phyloP scores from a whole-genome alignment of 2,113 vertebrate species.

The Trochalopteron elliotii region DNA sequence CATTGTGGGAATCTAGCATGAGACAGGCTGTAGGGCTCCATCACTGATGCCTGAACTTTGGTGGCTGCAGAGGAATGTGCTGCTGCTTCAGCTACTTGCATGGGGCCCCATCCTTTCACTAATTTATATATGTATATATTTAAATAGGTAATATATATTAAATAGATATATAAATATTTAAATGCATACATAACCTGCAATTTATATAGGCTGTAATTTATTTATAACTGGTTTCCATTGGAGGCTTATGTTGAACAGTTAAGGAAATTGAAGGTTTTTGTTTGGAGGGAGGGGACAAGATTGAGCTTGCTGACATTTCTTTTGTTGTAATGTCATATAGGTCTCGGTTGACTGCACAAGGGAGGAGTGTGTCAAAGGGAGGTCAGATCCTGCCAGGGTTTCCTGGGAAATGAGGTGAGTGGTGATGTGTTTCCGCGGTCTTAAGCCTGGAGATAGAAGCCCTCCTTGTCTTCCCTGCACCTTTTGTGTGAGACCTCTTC shows the following conservation, averaged over 20 bases:
- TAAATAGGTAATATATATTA: background rate
- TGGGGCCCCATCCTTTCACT: background rate
- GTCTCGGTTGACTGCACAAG: background rate
- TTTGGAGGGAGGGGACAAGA: background rate
- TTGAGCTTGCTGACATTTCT: conserved; percentile 10
- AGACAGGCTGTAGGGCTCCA: background rate
- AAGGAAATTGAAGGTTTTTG: background rate
- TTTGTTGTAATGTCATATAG: background rate
- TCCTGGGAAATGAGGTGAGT: conserved; percentile 39
- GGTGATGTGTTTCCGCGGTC: background rate
- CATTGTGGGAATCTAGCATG: background rate
- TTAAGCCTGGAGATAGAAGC: background rate
- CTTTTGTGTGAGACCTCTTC: background rate
- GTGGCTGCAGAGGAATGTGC: background rate
- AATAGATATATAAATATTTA: background rate
- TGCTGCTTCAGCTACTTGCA: rapidly evolving
- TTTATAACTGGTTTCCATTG: background rate
- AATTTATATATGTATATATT: background rate
- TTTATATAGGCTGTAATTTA: background rate
- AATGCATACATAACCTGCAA: background rate
- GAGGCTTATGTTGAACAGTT: background rate
- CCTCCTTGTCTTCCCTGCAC: background rate
- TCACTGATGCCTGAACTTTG: background rate
- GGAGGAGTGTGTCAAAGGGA: background rate
- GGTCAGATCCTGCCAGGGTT: background rate